Evolutionary conservation across 1,140 invertebrate species (phyloP).

Genomic region (Drosophila lini): DNA sequence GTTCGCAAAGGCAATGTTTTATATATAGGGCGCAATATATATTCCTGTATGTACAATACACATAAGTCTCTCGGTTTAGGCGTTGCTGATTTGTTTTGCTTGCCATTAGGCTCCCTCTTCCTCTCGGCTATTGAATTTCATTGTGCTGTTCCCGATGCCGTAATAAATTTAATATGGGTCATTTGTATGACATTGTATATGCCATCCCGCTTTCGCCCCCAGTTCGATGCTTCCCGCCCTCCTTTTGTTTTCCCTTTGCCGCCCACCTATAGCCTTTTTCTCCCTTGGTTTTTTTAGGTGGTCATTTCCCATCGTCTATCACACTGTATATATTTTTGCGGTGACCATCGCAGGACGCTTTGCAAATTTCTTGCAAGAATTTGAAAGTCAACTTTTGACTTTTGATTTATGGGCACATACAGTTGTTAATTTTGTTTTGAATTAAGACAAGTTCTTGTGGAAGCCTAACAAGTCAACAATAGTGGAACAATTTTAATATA

Average conservation of each 20-base stretch:
- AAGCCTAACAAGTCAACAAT: too few species aligned
- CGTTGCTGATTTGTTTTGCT: constrained; percentile 79
- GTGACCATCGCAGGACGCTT: constrained; percentile 48
- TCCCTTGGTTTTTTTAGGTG: constrained; percentile 40
- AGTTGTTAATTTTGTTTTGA: neutral
- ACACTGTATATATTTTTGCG: constrained; percentile 55
- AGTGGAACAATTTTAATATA: too few species aligned
- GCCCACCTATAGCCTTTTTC: constrained; percentile 19
- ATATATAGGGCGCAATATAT: constrained; percentile 47
- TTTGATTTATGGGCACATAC: neutral
- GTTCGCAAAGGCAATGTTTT: constrained; percentile 8
- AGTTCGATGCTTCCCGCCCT: neutral
- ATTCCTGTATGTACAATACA: constrained; percentile 37
- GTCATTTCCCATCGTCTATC: constrained; percentile 68
- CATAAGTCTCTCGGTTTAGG: constrained; percentile 41
- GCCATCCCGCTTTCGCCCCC: constrained; percentile 22
- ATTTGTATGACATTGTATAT: constrained; percentile 77
- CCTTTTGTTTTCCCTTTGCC: constrained; percentile 15
- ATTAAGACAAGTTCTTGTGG: neutral
- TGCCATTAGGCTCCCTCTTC: constrained; percentile 64
- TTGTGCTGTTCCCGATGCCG: constrained; percentile 70
- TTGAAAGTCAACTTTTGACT: neutral
- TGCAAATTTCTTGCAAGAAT: constrained; percentile 3
- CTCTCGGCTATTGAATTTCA: constrained; percentile 78
- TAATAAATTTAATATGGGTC: constrained; percentile 83